A percentile compares a stretch with the other conserved stretches of the same genome.
phyloP scores from a whole-genome alignment of 2,113 vertebrate species.

The Sphaerodactylus townsendi region DNA sequence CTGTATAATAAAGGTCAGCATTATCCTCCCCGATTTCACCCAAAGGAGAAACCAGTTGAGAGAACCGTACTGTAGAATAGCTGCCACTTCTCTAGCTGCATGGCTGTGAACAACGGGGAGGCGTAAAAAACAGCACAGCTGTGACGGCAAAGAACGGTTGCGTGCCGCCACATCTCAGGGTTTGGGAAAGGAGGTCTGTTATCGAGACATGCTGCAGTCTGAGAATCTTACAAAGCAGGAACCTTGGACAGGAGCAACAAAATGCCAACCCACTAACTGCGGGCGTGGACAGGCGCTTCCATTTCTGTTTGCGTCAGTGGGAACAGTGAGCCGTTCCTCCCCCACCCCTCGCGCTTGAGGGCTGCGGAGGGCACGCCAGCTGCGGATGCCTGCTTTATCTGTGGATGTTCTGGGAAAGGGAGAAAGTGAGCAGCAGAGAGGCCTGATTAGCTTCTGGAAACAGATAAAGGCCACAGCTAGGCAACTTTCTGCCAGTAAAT shows the following conservation, averaged over 20 bases:
- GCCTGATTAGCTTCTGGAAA: not conserved
- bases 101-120: not conserved
- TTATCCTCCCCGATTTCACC: too few species aligned
- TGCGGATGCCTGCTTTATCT: not conserved
- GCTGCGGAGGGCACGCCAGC: not conserved
- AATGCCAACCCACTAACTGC: constrained; percentile 53
- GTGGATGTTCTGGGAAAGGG: not conserved
- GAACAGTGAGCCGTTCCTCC: not conserved
- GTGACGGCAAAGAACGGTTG: not conserved
- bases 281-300: constrained; percentile 31
- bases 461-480: not conserved
- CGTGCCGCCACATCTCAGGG: not conserved
- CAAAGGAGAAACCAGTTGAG: not conserved
- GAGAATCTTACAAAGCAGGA: not conserved
- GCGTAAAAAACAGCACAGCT: not conserved
- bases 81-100: not conserved
- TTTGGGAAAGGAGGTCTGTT: not conserved
- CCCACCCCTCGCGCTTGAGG: not conserved
- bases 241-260: constrained; percentile 28
- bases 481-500: not conserved
- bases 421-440: not conserved
- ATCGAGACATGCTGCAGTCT: constrained; percentile 17
- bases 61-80: not conserved
- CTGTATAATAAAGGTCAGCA: not conserved
- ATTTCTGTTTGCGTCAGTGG: constrained; percentile 32